phyloP scores from a whole-genome alignment of 2,888 invertebrate species.

The Agonopterix heracliana region DNA sequence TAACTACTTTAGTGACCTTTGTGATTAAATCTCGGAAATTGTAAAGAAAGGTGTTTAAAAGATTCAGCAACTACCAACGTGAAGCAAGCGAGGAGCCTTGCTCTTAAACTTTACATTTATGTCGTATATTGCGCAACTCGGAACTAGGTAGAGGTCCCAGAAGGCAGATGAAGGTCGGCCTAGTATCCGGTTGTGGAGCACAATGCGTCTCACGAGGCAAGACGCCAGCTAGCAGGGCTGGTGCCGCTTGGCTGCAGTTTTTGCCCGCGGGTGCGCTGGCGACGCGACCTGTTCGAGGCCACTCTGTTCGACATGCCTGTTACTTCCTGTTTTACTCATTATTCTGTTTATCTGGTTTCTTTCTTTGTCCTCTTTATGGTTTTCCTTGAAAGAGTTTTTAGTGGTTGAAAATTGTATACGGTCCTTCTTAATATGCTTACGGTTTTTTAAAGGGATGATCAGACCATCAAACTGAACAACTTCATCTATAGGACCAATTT shows the following conservation, averaged over 20 bases:
- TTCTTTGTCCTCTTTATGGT: neutral
- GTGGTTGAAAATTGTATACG: no score
- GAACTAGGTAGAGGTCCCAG: constrained; percentile 39
- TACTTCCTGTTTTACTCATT: constrained; percentile 32
- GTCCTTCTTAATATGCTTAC: no score
- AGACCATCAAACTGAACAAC: no score
- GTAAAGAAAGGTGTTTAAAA: neutral
- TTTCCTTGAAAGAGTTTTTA: neutral
- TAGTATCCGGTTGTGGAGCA: constrained; percentile 41
- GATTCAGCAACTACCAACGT: neutral
- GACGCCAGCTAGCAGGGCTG: constrained; percentile 11
- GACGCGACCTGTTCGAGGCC: constrained; percentile 25
- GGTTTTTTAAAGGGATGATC: no score
- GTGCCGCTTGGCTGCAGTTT: constrained; percentile 29
- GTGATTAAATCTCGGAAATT: neutral
- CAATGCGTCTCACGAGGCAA: constrained; percentile 35
- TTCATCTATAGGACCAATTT: no score
- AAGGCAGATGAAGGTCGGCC: constrained; percentile 37
- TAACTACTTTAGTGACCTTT: neutral
- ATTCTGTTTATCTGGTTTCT: neutral
- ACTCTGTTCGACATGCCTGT: constrained; percentile 23
- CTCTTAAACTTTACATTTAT: constrained; percentile 24
- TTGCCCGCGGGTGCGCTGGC: constrained; percentile 29
- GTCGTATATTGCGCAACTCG: constrained; percentile 31
- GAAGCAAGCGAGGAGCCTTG: constrained; percentile 14